Percentiles rank a stretch among this genome's conserved stretches.
Evolutionary conservation across 2,888 invertebrate genomes (phyloP).

Genomic region (Galerucella calmariensis): DNA sequence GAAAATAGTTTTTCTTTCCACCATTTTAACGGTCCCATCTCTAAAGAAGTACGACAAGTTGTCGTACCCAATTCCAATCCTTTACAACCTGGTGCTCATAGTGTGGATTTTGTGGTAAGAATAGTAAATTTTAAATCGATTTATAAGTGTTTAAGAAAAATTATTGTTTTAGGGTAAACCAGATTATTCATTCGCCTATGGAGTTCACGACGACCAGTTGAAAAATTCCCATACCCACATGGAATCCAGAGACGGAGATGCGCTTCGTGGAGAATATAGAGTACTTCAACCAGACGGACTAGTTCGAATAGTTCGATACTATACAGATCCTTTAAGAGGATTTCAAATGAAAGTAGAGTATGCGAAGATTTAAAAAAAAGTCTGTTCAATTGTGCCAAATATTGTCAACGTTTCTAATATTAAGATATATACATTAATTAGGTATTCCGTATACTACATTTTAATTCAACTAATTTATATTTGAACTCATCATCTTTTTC

Average conservation of each 20-base stretch:
- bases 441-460: no score
- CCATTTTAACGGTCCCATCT: constrained; percentile 80
- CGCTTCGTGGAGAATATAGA: constrained; percentile 78
- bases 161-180: constrained; percentile 72
- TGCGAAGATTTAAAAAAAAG: constrained; percentile 21
- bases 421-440: neutral
- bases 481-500: no score
- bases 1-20: constrained; percentile 76
- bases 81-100: constrained; percentile 68
- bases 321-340: constrained; percentile 78
- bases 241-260: constrained; percentile 78
- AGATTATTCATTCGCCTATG: constrained; percentile 80
- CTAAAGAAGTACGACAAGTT: constrained; percentile 72
- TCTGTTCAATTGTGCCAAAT: constrained; percentile 7
- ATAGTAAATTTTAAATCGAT: neutral
- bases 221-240: constrained; percentile 80
- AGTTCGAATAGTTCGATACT: constrained; percentile 77
- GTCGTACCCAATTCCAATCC: constrained; percentile 67
- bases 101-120: constrained; percentile 75
- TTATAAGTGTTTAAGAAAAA: neutral
- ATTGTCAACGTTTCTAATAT: neutral
- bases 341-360: constrained; percentile 72
- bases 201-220: constrained; percentile 78
- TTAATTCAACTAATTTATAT: no score
- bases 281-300: constrained; percentile 81